phyloP scores from a whole-genome alignment of 2,797 vertebrate species.

The Scolopax bukidnonensis region DNA sequence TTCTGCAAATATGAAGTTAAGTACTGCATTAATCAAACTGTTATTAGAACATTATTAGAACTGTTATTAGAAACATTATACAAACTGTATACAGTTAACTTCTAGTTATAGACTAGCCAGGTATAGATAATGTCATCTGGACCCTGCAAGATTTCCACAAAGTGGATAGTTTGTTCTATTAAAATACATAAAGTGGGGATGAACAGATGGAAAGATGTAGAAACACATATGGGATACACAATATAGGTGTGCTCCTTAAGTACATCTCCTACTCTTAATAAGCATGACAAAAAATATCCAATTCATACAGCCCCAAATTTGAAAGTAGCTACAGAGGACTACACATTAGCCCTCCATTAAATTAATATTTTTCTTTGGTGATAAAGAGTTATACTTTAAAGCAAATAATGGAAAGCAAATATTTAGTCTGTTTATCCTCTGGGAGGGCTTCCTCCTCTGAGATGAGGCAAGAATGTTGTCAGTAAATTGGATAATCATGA shows the following conservation, averaged over 20 bases:
- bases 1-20: background rate
- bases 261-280: background rate
- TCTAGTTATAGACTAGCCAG: background rate
- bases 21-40: background rate
- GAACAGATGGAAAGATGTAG: background rate
- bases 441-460: constrained; percentile 40
- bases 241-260: background rate
- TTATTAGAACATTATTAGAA: too few species aligned
- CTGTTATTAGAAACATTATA: too few species aligned
- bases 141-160: background rate
- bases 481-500: constrained; percentile 60
- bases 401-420: constrained; percentile 12
- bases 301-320: background rate
- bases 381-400: constrained; percentile 13
- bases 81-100: background rate
- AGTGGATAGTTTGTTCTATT: background rate
- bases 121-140: background rate
- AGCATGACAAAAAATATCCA: background rate
- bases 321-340: background rate
- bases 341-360: background rate
- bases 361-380: background rate
- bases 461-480: constrained; percentile 40
- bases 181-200: background rate
- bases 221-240: accelerated
- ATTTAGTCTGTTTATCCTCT: constrained; percentile 20